Base-by-base conservation (phyloP, 2,113 vertebrate species). In the Tonatia bakeri region DNA sequence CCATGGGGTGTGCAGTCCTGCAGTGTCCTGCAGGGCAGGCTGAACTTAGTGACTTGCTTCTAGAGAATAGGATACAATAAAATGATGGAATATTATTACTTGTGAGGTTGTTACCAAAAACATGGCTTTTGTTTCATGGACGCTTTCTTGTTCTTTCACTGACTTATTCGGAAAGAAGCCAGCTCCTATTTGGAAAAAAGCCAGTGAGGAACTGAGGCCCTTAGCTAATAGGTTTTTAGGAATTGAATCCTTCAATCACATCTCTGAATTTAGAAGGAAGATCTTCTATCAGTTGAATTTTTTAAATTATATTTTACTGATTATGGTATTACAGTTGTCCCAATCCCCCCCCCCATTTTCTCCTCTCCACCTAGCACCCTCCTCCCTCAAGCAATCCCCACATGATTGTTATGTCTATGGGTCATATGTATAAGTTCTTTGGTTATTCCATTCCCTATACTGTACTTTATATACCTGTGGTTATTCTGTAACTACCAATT, bases 131-230 rank as follows among this genome's bases (percentile, higher is more conserved):
- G 31, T 28, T 10, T 28, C n/a, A 1, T 2, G 5, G n/a, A 5
- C 8, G 1, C 5, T 69, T 26, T 38, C 20, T 47, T 77, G 9
- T 3, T 11, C 3, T 81, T 28, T 84, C 12, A 38, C 1, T 64
- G 2, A 8, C 7, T 87, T 47, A n/a, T 26, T 33, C 22, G 59
- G 31, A 50, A 43, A 45, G 33, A 38, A 65, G 28, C 15, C 45
- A 40, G 14, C 1, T 59, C 1, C 0, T 36, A 36, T n/a, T 17
- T 52, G 22, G 12, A 7, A 31, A 70, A 43, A 1, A 28, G 3
- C 4, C 13, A 52, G 3, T 36, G 52, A 85, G 47, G 36, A 59
- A 43, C 0, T 4, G 1, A 83, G 5, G 3, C 6, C 36, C 31
- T 77, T 2, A 50, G 0, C 4, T 11, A 8, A 14, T 1, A 76